Evolutionary conservation across 2,888 invertebrate genomes (phyloP), one percentile per base, ranked within the genome.

Genomic region (Tinea semifulvella): DNA sequence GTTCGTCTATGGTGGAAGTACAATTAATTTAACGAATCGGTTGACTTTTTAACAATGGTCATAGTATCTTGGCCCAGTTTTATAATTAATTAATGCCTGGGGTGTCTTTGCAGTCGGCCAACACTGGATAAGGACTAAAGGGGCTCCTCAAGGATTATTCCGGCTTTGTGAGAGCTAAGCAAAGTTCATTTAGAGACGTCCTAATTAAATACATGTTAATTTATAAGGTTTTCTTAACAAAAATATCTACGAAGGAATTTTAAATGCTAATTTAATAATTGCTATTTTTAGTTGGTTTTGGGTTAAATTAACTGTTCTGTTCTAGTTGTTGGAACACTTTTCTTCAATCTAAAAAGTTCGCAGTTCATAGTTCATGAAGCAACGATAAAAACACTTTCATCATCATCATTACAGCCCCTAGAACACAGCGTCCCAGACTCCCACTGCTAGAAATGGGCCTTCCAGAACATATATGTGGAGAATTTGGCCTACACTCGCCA

Each of bases 81-180:
- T 65, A 40, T 40, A 61, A 67, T 65, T 68, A 67, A 67, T 67
- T 67, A 59, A 63, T 57, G 60, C 51, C 51, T 51, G 51, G 51
- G 52, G 48, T 42, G 39, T 45, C 47, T 26, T 17, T 20, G 18
- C 28, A 8, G 19, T 20, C 10, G 19, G 36, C 31, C 17, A 44
- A 43, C 43, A 36, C 38, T 18, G 28, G 20, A 7, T 40, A 35
- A 18, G 46, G 8, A 47, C 44, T 39, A 51, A 48, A 45, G 47
- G 46, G 46, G 47, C 47, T 48, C 44, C 45, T 45, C 45, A 50
- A 46, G 49, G 48, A 48, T 49, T 49, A 49, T 47, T 44, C 38
- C 45, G 42, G 28, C 47, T 46, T 47, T 47, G 48, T 38, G 46
- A 50, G 47, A 46, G 50, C 48, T 49, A 31, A 31, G 51, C 44